Conservation (phyloP, 2,888 invertebrate genomes). For the Philonicus albiceps region DNA sequence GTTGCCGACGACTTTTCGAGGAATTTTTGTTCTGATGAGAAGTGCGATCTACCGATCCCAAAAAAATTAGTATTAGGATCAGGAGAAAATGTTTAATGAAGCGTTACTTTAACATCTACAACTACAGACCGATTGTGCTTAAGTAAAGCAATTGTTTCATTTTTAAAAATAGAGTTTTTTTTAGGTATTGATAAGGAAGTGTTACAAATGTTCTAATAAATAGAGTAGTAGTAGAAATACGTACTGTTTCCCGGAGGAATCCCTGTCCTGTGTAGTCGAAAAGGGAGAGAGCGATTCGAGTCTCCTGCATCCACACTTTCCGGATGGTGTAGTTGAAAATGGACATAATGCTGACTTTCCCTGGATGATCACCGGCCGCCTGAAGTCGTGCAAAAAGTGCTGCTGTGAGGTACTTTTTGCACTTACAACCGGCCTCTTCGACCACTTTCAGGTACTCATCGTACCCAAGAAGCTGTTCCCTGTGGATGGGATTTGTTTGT, state of each 20-base stretch:
- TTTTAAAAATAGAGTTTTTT: too few relatives aligned
- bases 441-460: constrained; percentile 83
- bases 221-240: too few relatives aligned
- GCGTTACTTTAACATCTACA: too few relatives aligned
- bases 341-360: constrained; percentile 85
- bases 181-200: too few relatives aligned
- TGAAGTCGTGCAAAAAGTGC: constrained; percentile 88
- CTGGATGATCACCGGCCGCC: constrained; percentile 81
- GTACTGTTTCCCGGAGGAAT: constrained; percentile 81
- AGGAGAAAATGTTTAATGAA: too few relatives aligned
- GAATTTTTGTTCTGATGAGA: too few relatives aligned
- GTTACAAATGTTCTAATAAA: too few relatives aligned
- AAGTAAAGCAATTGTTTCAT: too few relatives aligned
- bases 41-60: too few relatives aligned
- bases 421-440: constrained; percentile 77
- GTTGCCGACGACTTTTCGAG: too few relatives aligned
- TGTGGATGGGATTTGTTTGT: constrained; percentile 70
- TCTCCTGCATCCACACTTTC: constrained; percentile 80
- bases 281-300: constrained; percentile 23
- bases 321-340: constrained; percentile 96
- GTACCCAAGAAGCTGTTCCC: constrained; percentile 87
- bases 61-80: too few relatives aligned
- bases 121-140: too few relatives aligned
- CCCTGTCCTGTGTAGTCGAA: constrained; percentile 95
- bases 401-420: constrained; percentile 81